Base-by-base conservation (phyloP, 2,113 vertebrate species). In the Ardeotis arabs region DNA sequence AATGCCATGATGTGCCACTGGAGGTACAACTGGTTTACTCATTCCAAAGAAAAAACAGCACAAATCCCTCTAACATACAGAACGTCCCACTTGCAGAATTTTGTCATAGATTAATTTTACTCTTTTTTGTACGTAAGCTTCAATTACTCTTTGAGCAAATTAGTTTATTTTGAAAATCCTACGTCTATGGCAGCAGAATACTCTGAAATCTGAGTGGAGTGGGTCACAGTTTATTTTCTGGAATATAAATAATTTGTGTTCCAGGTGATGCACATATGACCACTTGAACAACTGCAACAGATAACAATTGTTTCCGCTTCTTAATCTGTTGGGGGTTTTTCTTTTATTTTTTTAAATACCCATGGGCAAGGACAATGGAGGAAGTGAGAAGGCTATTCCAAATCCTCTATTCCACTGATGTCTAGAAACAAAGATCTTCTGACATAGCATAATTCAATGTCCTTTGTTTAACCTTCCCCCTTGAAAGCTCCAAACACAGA, bases 401-500 rank as follows among this genome's bases (percentile, higher is more conserved):
- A 95, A 95, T 92, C 84, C 77, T 94, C 70, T 95, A 17, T 89
- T 96, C 53, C 74, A 92, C 74, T 94, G 69, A 95, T 66, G 83
- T 73, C 77, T 89, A 89, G 84, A 90, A 95, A 95, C 25, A 93
- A 82, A 94, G 89, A 92, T 96, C 77, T 92, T 92, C 90, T 90
- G 84, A 91, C 74, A 87, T 6, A 84, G 91, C 74, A 69, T 84
- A 92, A 93, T 96, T 96, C 90, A 87, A 64, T 75, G 86, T 89
- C 92, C 94, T 96, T 96, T 96, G 84, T 96, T 95, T 95, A 96
- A 96, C 94, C 94, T 95, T 64, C 89, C 74, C 70, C 70, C 92
- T 81, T 60, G 80, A 94, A 95, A 76, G 84, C 87, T 92, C 27
- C 11, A 3, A 93, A 95, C 95, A 96, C 66, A 87, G 81, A 76